phyloP scores from a whole-genome alignment of 2,888 invertebrate genomes.

The Alentia gelatinosa region DNA sequence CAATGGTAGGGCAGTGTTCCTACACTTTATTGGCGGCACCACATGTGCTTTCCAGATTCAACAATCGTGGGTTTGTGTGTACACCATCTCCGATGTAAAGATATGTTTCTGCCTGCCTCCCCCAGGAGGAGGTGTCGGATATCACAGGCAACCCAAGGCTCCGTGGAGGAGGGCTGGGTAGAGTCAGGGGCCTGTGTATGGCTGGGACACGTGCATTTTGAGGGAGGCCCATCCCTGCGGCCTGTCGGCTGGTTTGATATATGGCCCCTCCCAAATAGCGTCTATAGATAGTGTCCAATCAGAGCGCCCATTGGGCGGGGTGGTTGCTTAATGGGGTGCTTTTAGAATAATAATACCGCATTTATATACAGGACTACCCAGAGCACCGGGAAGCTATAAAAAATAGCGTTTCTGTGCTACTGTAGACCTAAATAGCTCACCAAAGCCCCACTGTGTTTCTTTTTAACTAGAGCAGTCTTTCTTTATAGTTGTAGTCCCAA shows the following conservation, averaged over 20 bases:
- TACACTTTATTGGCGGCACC: neutral
- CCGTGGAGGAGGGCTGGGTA: neutral
- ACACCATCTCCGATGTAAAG: neutral
- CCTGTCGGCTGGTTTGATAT: neutral
- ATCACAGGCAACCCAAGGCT: neutral
- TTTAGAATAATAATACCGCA: conserved; percentile 1
- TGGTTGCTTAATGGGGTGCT: neutral
- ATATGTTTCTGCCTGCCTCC: neutral
- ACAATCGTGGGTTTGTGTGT: neutral
- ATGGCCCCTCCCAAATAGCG: neutral
- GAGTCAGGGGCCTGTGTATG: neutral
- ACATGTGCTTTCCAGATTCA: neutral
- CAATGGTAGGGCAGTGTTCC: neutral
- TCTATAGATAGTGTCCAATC: conserved; percentile 1
- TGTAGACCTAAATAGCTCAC: too few relatives aligned
- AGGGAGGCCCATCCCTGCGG: neutral
- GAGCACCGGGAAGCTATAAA: neutral
- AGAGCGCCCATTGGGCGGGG: neutral
- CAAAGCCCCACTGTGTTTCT: neutral
- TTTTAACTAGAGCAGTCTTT: neutral
- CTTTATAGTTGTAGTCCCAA: neutral
- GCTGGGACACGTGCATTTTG: neutral
- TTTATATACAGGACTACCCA: neutral
- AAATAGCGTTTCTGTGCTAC: too few relatives aligned
- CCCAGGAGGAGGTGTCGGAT: neutral